Evolutionary conservation across 2,113 vertebrate genomes (phyloP), one percentile per base, ranked within the genome.

Genomic region (Melanerpes formicivorus): DNA sequence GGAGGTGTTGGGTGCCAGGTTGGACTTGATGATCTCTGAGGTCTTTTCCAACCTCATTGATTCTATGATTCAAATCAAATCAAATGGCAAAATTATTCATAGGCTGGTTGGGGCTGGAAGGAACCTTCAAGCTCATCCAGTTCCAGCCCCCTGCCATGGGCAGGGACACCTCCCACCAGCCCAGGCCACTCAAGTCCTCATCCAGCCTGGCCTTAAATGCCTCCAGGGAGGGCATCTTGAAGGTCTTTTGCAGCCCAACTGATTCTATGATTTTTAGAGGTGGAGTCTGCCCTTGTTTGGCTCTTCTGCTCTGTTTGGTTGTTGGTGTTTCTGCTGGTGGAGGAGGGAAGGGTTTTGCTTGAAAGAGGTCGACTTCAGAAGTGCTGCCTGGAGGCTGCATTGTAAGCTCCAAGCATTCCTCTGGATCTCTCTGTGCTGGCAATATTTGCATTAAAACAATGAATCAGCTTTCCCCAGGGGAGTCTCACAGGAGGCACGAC

Each of bases 371-470:
- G 5, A 10, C 14, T 55, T 76, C 55, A 87, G 78, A 76, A 60
- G 60, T 0, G 0, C 19, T 50, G 60, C 50, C 63, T 0, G 5
- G 64, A 90, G 75, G 55, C 48, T 42, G 25, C 1, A 1, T 92
- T 50, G 37, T 15, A 25, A 81, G 75, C 64, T 88, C n/a, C 26
- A 42, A 74, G 71, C 32, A 8, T 40, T 88, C 80, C 75, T 52
- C 37, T 69, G n/a, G 29, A n/a, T 69, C 18, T 90, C 18, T 80
- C n/a, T 59, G 17, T 83, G 58, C 73, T 55, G 40, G 62, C 62
- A 70, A 30, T 22, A 81, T 91, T 90, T 88, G 50, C 59, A 16
- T 70, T 52, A 71, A 92, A 85, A 70, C 44, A 30, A 14, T 22
- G 48, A 75, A 66, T 56, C 32, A 1, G 2, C 65, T 67, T 81